Evolutionary conservation across 1,140 invertebrate species (phyloP), one percentile per base, ranked within the genome.

Genomic region (Hycleus cichorii): DNA sequence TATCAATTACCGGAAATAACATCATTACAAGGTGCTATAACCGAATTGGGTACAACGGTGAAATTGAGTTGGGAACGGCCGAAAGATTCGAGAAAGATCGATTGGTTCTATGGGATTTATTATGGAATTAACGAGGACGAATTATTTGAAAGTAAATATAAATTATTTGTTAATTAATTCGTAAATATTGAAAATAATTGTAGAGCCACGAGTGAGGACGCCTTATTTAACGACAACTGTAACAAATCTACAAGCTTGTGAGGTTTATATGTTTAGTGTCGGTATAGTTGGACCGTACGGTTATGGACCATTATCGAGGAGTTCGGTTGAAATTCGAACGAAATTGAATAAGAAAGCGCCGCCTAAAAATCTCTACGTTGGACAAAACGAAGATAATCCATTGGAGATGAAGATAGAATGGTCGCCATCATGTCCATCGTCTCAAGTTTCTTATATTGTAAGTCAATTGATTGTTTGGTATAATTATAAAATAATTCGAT

Each of bases 251-350:
- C 78, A 83, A 47, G 79, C 87, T 2, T 92, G 90, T 66, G 84
- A 87, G 63, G 79, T 75, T 0, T 92, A 91, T 65, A 67, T 85
- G 9, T 85, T 91, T 68, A 79, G 80, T 7, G 82, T 91, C n/a
- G 86, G 85, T 0, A 68, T 91, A 2, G 73, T 83, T 38, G 80
- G 78, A 8, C 82, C 83, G 0, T 73, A 77, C 6, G 83, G 85
- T 0, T 68, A 77, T 32, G 89, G 89, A 4, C 86, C 85, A 4
- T 68, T 89, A 9, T 77, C 76, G 24, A 67, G 70, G 3, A 69
- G 73, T 32, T 76, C 81, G 0, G 55, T 73, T 0, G 72, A 71
- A n/a, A 74, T 88, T 2, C 68, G 75, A 3, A 91, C 89, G 0
- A 76, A 81, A 53, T 83, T 81, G 57, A 82, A 87, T 68, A 64